A percentile compares a stretch with the other conserved stretches of the same genome.
Evolutionary conservation across 2,888 invertebrate genomes (phyloP).

Genomic region (Spodoptera littoralis): DNA sequence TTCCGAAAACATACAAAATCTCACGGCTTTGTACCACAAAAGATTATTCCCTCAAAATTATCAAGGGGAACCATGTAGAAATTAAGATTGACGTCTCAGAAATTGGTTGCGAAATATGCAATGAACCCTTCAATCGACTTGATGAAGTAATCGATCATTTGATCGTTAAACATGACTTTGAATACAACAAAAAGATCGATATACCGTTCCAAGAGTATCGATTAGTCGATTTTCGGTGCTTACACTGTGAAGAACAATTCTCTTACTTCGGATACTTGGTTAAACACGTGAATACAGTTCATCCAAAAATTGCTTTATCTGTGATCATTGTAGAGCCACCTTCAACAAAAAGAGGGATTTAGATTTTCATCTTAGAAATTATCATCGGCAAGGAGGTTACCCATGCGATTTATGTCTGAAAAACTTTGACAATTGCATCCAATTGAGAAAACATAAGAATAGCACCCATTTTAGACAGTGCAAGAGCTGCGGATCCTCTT

Average conservation of each 20-base stretch:
- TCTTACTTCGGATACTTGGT: slow-evolving; percentile 74
- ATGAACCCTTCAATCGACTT: slow-evolving; percentile 67
- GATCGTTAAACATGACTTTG: slow-evolving; percentile 72
- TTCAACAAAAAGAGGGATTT: slow-evolving; percentile 77
- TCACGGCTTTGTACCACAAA: slow-evolving; percentile 73
- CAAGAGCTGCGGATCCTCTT: slow-evolving; percentile 69
- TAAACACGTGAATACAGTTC: slow-evolving; percentile 72
- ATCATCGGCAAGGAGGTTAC: slow-evolving; percentile 73
- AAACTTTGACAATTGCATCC: slow-evolving; percentile 63
- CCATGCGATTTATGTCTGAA: slow-evolving; percentile 73
- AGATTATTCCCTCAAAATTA: slow-evolving; percentile 70
- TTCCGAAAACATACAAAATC: slow-evolving; percentile 78
- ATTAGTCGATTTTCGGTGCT: slow-evolving; percentile 71
- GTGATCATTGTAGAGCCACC: slow-evolving; percentile 74
- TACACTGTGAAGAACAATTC: slow-evolving; percentile 73
- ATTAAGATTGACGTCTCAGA: slow-evolving; percentile 81
- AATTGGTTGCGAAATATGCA: slow-evolving; percentile 76
- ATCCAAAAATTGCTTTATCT: slow-evolving; percentile 74
- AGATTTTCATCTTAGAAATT: slow-evolving; percentile 69
- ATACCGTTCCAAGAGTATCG: slow-evolving; percentile 75
- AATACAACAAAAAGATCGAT: slow-evolving; percentile 73
- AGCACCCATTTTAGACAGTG: slow-evolving; percentile 75
- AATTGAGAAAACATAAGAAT: slow-evolving; percentile 68
- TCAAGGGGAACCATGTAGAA: slow-evolving; percentile 74
- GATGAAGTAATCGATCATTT: slow-evolving; percentile 77